Evolutionary conservation across 2,113 vertebrate species (phyloP), one percentile per base, ranked within the genome.

Genomic region (Zosterops lateralis): DNA sequence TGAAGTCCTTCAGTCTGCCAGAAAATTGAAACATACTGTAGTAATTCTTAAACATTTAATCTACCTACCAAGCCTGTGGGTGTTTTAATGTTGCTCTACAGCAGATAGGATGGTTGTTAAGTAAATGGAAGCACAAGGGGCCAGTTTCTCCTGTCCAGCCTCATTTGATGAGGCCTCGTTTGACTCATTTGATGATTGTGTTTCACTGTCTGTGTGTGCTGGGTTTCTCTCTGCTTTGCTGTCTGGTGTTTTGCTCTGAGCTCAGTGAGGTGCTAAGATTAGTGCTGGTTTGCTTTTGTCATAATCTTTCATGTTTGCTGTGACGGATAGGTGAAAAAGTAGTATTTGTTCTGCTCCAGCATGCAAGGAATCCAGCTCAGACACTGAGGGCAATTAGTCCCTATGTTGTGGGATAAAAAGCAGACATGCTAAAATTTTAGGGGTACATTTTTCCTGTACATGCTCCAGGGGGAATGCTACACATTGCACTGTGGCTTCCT

Each of bases 321-420:
- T 94, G 87, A 92, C 56, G 7, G 87, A 84, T 87, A 92, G 71
- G 89, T 95, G 94, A 95, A 87, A 89, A 85, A 85, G 87, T 24
- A 34, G 68, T 93, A 71, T 91, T 95, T 92, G 77, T 87, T 95
- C 90, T 94, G 92, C 75, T 87, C 45, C 73, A 87, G 81, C 67
- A 28, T 66, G 77, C 62, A 13, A 91, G 65, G 89, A 87, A 90
- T 93, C 64, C 36, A 58, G 68, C 84, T 91, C 65, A 89, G 78
- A 68, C 88, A 78, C 77, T 29, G 68, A 62, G 42, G 70, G 85
- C 86, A 83, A 80, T 92, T 92, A 96, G 78, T 51, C 21, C 42
- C 40, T 47, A 42, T 64, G 87, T 61, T 71, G 84, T 40, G 54
- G 88, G 78, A 92, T 93, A 48, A 72, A 93, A 97, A 92, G 64